phyloP scores from a whole-genome alignment of 2,797 vertebrate species.

The Tokudaia tokunoshimensis region DNA sequence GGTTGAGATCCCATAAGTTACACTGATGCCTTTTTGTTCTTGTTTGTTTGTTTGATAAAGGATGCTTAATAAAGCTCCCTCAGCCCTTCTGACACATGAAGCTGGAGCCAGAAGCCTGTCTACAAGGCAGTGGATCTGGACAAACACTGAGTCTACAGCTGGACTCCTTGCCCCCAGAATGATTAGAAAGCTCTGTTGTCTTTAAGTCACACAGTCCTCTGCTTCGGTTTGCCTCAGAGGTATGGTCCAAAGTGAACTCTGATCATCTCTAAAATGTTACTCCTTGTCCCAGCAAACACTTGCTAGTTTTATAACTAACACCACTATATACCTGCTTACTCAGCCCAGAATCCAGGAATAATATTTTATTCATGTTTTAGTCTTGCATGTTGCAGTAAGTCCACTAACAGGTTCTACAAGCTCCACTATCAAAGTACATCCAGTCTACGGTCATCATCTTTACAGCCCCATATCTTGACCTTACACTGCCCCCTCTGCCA shows the following conservation, averaged over 20 bases:
- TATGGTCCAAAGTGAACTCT: constrained; percentile 6
- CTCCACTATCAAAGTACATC: background rate
- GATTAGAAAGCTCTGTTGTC: background rate
- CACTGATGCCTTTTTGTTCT: background rate
- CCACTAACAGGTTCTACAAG: background rate
- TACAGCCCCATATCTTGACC: background rate
- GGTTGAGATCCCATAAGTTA: background rate
- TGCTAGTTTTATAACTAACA: background rate
- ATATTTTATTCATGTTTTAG: background rate
- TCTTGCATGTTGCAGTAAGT: background rate
- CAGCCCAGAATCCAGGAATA: background rate
- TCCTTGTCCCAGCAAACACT: background rate
- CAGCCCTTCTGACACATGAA: background rate
- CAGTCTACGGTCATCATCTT: background rate
- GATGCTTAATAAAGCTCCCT: background rate
- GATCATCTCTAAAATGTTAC: constrained; percentile 22
- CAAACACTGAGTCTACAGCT: background rate
- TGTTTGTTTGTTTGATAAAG: background rate
- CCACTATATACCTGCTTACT: background rate
- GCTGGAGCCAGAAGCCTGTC: background rate
- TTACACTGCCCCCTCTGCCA: background rate
- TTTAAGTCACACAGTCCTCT: background rate
- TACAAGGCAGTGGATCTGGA: background rate
- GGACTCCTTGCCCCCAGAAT: no score
- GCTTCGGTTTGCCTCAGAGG: constrained; percentile 18